Evolutionary conservation across 1,140 invertebrate species (phyloP), one percentile per base, ranked within the genome.

Genomic region (Popillia japonica): DNA sequence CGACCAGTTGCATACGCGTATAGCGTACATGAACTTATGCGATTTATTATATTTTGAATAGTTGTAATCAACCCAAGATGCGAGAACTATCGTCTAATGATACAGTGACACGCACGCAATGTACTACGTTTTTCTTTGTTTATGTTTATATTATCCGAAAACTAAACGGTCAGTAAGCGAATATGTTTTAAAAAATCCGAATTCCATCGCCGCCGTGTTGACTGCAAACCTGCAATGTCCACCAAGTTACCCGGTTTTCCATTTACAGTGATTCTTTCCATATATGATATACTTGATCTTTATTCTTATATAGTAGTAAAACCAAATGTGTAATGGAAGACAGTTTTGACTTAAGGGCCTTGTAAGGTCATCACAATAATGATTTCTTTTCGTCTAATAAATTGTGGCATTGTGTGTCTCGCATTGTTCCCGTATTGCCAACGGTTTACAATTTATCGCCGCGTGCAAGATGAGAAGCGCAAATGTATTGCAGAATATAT

Each of bases 231-330:
- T 78, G 83, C 82, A 79, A 80, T 82, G 83, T 83, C 82, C 82
- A 83, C 81, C 74, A 79, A 79, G 79, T 86, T 85, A 84, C 86
- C 85, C 84, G 86, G 81, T 86, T 86, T 85, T 85, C 86, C 86
- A 86, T 86, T 86, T 86, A 86, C 86, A 86, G 86, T 86, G 86
- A 86, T 86, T 86, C 84, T 84, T 83, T 81, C 85, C 86, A 86
- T 86, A 86, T 86, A 86, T 86, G 86, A 86, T 86, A 85, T 86
- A 86, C 84, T 86, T 84, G 85, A 86, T 86, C 84, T 85, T 86
- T 86, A 86, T 86, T 86, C 85, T 86, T 84, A 84, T 85, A 84
- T 85, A 86, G 83, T 81, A 84, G 80, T 82, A 82, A 80, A 83
- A 80, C 83, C 82, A 83, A 84, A 85, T 82, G 82, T 83, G 81